Evolutionary conservation across 2,888 invertebrate genomes (phyloP).

Genomic region (Rugalucina vietnamica): DNA sequence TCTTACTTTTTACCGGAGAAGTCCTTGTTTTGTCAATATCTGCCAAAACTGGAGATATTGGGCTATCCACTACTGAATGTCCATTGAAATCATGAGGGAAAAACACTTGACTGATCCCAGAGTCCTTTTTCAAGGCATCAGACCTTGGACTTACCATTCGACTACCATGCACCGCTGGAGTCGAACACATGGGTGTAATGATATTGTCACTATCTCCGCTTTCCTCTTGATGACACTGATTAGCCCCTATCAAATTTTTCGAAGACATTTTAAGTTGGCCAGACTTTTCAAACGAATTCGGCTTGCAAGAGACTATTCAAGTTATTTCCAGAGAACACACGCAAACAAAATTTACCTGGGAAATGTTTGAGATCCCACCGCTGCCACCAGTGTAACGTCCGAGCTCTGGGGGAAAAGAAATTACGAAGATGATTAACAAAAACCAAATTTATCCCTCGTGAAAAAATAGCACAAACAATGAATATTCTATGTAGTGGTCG

Average conservation of each 20-base stretch:
- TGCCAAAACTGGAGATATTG: background rate
- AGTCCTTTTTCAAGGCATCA: background rate
- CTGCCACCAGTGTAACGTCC: slow-evolving; percentile 1
- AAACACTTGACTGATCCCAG: background rate
- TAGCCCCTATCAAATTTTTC: background rate
- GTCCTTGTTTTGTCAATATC: background rate
- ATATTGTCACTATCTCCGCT: background rate
- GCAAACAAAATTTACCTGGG: background rate
- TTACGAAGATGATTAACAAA: background rate
- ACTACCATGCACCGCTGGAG: background rate
- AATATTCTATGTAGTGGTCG: no score
- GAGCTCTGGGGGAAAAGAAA: background rate
- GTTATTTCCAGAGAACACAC: background rate
- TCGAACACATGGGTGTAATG: background rate
- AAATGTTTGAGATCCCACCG: background rate
- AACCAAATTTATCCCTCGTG: background rate
- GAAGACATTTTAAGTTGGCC: slow-evolving; percentile 6
- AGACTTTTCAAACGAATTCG: background rate
- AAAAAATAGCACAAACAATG: no score
- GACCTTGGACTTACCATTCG: background rate
- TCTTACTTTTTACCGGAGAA: background rate
- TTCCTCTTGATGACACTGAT: background rate
- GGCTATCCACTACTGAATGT: background rate
- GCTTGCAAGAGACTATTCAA: background rate
- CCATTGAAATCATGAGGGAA: background rate